Conservation (phyloP, 1,140 invertebrate species). For the Papilio glaucus region DNA sequence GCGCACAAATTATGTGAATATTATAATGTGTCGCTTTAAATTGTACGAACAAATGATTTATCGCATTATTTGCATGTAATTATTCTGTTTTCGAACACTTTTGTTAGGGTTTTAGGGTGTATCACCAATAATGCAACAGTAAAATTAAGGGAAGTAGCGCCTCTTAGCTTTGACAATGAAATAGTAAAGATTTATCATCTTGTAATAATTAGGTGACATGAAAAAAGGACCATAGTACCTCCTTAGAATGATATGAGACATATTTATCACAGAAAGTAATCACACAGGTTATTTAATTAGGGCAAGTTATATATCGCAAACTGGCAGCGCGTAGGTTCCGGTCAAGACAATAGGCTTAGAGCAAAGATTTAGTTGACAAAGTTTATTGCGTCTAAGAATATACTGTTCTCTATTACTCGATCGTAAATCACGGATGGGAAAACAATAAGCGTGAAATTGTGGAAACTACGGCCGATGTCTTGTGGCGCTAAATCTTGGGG, state of each 20-base stretch:
- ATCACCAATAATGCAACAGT: neutral
- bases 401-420: slow-evolving; percentile 77
- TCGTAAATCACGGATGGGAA: slow-evolving; percentile 83
- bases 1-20: slow-evolving; percentile 19
- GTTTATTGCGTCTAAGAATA: slow-evolving; percentile 79
- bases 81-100: neutral
- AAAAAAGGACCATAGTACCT: too few species aligned
- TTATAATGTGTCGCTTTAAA: slow-evolving; percentile 10
- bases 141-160: neutral
- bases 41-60: slow-evolving; percentile 13
- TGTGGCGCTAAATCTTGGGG: slow-evolving; percentile 79
- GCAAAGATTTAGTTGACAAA: slow-evolving; percentile 81
- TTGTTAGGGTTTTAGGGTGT: too few species aligned
- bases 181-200: too few species aligned
- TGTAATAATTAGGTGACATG: too few species aligned
- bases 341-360: slow-evolving; percentile 70
- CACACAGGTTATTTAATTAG: slow-evolving; percentile 11
- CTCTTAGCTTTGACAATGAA: neutral
- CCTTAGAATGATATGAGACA: too few species aligned
- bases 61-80: slow-evolving; percentile 15
- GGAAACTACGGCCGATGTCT: slow-evolving; percentile 79
- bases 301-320: slow-evolving; percentile 34
- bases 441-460: slow-evolving; percentile 84
- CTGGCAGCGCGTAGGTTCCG: slow-evolving; percentile 44
- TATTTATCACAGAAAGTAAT: neutral